Evolutionary conservation across 1,140 invertebrate genomes (phyloP), one percentile per base, ranked within the genome.

Genomic region (Solenopsis fugax): DNA sequence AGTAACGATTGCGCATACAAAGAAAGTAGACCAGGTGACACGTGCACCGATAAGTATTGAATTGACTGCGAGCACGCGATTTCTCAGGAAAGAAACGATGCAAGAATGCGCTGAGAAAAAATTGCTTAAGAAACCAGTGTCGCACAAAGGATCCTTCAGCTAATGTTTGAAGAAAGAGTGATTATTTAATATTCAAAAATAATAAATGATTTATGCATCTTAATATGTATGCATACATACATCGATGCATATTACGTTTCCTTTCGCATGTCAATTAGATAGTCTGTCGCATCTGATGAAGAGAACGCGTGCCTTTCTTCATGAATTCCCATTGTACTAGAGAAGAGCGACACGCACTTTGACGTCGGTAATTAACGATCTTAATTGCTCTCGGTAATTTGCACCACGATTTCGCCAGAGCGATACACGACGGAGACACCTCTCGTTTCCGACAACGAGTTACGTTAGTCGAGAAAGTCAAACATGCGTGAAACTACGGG

Each of bases 351-450:
- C 88, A 72, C 80, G 72, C 89, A 67, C 81, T 50, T 73, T 65
- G 60, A 90, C 86, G 81, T 90, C 71, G 77, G 34, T 90, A 88
- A 90, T 90, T 88, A 90, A 90, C 89, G 86, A 77, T 81, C 82
- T 88, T 88, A 86, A 90, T 90, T 86, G 89, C 80, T 84, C 67
- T 58, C 62, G 71, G 80, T 81, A 75, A 58, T 90, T 90, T 81
- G 60, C 88, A 80, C 78, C 65, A 45, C 88, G 73, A 90, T 88
- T 56, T 58, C 21, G 50, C 41, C 50, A 41, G 16, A 48, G 85
- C 69, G 87, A 85, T 81, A 81, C 37, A 82, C 76, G 62, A 81
- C 76, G 18, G 82, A 64, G 75, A 81, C 67, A 62, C 41, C 37
- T 52, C 48, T 41, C 48, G 24, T 75, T 84, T 2, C 69, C 58